These are phyloP conservation scores for Bradypus variegatus DNA, from an alignment of 2,797 vertebrate species.

Conservation along the genomic window DNA sequence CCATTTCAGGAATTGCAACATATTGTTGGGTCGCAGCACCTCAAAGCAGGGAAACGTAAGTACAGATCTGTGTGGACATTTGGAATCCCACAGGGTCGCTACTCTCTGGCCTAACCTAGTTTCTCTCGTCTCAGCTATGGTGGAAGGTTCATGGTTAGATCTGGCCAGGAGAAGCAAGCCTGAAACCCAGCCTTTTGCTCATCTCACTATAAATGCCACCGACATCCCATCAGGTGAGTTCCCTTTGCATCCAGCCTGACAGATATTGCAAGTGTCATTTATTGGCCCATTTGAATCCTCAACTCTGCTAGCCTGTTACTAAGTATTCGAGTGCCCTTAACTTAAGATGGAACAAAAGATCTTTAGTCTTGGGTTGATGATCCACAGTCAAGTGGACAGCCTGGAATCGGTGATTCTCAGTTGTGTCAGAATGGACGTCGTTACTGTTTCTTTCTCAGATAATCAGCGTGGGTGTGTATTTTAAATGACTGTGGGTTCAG, in stretches of 20 bases:
- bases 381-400: background rate
- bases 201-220: conserved; percentile 78
- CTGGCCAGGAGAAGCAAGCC: conserved; percentile 67
- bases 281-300: background rate
- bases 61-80: background rate
- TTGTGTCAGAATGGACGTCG: background rate
- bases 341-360: background rate
- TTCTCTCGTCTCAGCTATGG: conserved; percentile 68
- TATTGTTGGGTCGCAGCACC: conserved; percentile 62
- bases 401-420: background rate
- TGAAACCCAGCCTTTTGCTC: conserved; percentile 74
- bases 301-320: background rate
- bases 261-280: conserved; percentile 2
- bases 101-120: conserved; percentile 48
- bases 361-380: background rate
- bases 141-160: conserved; percentile 70
- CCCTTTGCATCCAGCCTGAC: background rate
- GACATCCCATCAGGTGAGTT: conserved; percentile 77
- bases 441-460: background rate
- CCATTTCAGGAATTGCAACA: conserved; percentile 75
- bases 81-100: background rate
- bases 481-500: background rate
- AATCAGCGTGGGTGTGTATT: background rate
- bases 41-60: conserved; percentile 75
- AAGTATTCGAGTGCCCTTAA: background rate